Evolutionary conservation across 2,113 vertebrate genomes (phyloP), one percentile per base, ranked within the genome.

Genomic region (Pomatorhinus ruficollis): DNA sequence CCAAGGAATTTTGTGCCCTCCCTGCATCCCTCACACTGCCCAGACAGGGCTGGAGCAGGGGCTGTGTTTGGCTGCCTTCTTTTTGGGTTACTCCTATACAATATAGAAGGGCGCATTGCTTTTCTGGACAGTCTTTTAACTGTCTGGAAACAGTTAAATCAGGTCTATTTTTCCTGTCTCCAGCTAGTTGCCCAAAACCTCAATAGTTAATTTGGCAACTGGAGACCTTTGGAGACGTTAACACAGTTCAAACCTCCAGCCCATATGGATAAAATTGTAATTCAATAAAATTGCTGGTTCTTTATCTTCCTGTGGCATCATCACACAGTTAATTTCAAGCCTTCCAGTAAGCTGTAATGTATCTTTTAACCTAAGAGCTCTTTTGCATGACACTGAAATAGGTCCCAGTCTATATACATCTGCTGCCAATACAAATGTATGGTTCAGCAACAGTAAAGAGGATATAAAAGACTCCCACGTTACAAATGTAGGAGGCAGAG

Each of bases 381-480:
- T 95, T 96, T 88, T 95, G 75, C 87, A 90, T 93, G 93, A 88
- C 85, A 89, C 92, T 95, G 95, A 96, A 97, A 96, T 96, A 96
- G 90, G 83, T 90, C 95, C 56, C 90, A 83, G 72, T 92, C 92
- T 94, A 64, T 94, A 89, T 83, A 77, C 86, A 68, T 93, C 90
- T 94, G 64, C 85, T 97, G 96, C 95, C 96, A 96, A 97, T 94
- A 96, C 90, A 96, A 97, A 96, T 96, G 87, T 45, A 95, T 56
- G 90, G 87, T 90, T 96, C 90, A 96, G 95, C 92, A 90, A 39
- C 82, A 83, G 90, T 85, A 94, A 90, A 96, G 92, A 95, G 93
- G 93, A 95, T 95, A 96, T 90, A 96, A 96, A 96, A 97, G 96
- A 97, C 95, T 95, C 96, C 95, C 96, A 96, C 69, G 1, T 94